These are phyloP conservation scores for Drosophila antonietae DNA, from an alignment of 2,888 invertebrate species.

Conservation along the genomic window DNA sequence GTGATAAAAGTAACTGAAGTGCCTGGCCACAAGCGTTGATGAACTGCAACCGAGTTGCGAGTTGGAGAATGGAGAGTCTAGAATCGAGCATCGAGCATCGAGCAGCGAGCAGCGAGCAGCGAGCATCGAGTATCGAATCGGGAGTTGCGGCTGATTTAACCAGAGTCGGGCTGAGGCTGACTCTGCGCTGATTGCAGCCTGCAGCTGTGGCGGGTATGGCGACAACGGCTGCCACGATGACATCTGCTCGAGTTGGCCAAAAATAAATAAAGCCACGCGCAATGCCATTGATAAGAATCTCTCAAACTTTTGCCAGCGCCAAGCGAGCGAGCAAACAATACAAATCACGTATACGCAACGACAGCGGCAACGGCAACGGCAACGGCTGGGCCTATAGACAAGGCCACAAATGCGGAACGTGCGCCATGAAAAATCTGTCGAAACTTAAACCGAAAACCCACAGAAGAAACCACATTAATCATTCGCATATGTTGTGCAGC, in stretches of 20 bases:
- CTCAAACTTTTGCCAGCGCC: slow-evolving; percentile 23
- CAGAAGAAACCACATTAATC: slow-evolving; percentile 68
- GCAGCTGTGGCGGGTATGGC: neutral
- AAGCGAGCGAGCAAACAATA: slow-evolving; percentile 46
- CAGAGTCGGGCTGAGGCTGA: neutral
- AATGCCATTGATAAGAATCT: slow-evolving; percentile 45
- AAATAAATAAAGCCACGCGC: slow-evolving; percentile 52
- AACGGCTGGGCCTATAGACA: slow-evolving; percentile 14
- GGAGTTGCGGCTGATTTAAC: slow-evolving; percentile 27
- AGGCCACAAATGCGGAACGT: slow-evolving; percentile 25
- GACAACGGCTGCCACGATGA: slow-evolving; percentile 3
- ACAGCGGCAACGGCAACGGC: slow-evolving; percentile 23
- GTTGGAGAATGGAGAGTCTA: neutral
- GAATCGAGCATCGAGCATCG: neutral
- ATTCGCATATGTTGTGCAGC: slow-evolving; percentile 57
- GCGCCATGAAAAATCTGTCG: slow-evolving; percentile 22
- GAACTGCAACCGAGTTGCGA: slow-evolving; percentile 37
- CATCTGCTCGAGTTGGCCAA: slow-evolving; percentile 48
- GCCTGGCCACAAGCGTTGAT: slow-evolving; percentile 50
- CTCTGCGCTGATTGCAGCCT: slow-evolving; percentile 26
- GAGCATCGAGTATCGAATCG: neutral
- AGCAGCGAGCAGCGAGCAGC: neutral
- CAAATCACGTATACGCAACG: slow-evolving; percentile 59
- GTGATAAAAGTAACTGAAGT: slow-evolving; percentile 73
- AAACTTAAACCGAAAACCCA: slow-evolving; percentile 39